Conservation (phyloP, 1,140 invertebrate species). For the Macrobrachium nipponense region DNA sequence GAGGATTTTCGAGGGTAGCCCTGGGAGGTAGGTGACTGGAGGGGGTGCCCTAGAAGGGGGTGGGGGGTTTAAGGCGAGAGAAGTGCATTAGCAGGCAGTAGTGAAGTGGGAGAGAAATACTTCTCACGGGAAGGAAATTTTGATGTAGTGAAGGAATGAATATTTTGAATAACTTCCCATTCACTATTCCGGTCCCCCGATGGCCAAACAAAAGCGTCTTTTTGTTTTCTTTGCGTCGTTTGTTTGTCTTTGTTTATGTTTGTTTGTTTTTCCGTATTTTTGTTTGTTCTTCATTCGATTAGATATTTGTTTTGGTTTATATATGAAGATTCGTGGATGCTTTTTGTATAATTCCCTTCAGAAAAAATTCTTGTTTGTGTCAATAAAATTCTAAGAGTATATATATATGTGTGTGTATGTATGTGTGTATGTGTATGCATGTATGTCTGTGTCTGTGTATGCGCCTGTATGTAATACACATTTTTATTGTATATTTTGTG, state of each 20-base stretch:
- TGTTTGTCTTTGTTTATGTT: not conserved
- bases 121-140: not conserved
- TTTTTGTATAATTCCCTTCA: too few species aligned
- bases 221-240: not conserved
- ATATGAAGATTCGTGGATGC: too few species aligned
- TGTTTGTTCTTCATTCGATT: too few species aligned
- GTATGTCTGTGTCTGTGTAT: not conserved
- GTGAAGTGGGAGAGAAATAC: not conserved
- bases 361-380: too few species aligned
- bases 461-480: not conserved
- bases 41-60: not conserved
- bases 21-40: not conserved
- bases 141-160: not conserved
- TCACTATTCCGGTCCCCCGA: too few species aligned
- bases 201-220: not conserved
- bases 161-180: too few species aligned
- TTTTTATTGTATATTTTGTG: too few species aligned
- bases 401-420: conserved; percentile 1
- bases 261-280: not conserved
- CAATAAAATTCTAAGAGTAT: not conserved
- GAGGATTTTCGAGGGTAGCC: not conserved
- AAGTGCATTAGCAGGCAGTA: not conserved
- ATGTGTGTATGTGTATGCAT: not conserved
- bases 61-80: not conserved
- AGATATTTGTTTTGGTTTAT: too few species aligned